These are phyloP conservation scores for Austrofundulus limnaeus DNA, from an alignment of 2,113 vertebrate genomes.

Conservation along the genomic window DNA sequence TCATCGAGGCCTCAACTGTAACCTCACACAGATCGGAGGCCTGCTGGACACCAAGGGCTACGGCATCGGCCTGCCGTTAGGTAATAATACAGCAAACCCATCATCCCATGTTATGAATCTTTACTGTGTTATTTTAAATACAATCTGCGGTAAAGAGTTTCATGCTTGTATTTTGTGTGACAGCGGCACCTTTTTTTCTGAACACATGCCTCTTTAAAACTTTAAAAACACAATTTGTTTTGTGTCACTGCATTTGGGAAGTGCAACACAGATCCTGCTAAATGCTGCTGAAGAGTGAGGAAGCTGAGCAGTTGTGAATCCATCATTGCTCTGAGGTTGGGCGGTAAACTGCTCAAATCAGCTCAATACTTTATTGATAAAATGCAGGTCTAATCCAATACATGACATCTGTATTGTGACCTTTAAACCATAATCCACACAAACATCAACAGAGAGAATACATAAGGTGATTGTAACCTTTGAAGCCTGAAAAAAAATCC, in stretches of 20 bases:
- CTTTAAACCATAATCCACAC: slow-evolving; percentile 7
- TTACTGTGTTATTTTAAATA: no score
- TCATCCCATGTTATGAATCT: no score
- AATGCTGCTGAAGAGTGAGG: slow-evolving; percentile 1
- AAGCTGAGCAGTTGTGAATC: no score
- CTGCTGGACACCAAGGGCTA: slow-evolving; percentile 94
- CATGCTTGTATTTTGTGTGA: no score
- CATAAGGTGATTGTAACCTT: slow-evolving; percentile 9
- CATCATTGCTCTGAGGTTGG: no score
- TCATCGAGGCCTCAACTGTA: slow-evolving; percentile 90
- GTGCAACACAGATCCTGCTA: neutral
- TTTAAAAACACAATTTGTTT: no score
- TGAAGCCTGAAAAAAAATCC: slow-evolving; percentile 15
- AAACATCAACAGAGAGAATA: neutral
- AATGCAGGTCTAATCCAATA: slow-evolving; percentile 17
- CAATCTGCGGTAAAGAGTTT: no score
- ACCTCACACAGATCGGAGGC: slow-evolving; percentile 92
- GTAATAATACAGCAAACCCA: slow-evolving; percentile 60
- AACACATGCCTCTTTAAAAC: no score
- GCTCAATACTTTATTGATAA: slow-evolving; percentile 9
- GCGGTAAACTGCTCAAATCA: neutral
- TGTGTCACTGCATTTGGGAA: no score
- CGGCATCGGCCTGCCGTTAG: slow-evolving; percentile 92
- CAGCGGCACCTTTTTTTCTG: no score
- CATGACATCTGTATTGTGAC: slow-evolving; percentile 18